A percentile compares a stretch with the other conserved stretches of the same genome.
phyloP scores from a whole-genome alignment of 2,797 vertebrate species.

The Neosalanx taihuensis region DNA sequence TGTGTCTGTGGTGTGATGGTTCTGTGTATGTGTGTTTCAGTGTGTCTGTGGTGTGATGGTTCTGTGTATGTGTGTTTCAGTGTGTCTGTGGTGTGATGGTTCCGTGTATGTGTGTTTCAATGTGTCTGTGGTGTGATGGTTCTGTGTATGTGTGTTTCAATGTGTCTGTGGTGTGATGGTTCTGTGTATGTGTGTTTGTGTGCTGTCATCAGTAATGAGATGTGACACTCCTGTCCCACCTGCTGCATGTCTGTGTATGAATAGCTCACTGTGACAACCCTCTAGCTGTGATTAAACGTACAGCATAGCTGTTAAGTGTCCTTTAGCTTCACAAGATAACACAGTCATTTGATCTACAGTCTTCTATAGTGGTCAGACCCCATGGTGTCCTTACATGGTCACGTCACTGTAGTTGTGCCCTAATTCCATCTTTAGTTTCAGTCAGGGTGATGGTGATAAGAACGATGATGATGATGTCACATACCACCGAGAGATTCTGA shows the following conservation, averaged over 20 bases:
- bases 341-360: slow-evolving; percentile 1
- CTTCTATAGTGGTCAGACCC: neutral
- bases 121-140: neutral
- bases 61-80: neutral
- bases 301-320: neutral
- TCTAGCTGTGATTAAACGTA: neutral
- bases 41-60: slow-evolving; percentile 9
- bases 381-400: neutral
- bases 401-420: neutral
- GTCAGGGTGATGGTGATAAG: neutral
- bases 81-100: neutral
- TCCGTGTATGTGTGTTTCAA: neutral
- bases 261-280: neutral
- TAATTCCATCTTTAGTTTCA: too few species aligned
- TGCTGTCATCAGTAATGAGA: too few species aligned
- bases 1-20: too few species aligned
- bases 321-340: neutral
- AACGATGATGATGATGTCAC: neutral
- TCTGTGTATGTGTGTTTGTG: slow-evolving; percentile 2
- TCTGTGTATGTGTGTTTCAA: slow-evolving; percentile 11
- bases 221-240: neutral
- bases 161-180: too few species aligned
- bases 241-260: neutral
- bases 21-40: neutral
- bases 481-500: slow-evolving; percentile 1